Evolutionary conservation across 2,797 vertebrate genomes (phyloP), one percentile per base, ranked within the genome.

Genomic region (Pangasius mekongensis): DNA sequence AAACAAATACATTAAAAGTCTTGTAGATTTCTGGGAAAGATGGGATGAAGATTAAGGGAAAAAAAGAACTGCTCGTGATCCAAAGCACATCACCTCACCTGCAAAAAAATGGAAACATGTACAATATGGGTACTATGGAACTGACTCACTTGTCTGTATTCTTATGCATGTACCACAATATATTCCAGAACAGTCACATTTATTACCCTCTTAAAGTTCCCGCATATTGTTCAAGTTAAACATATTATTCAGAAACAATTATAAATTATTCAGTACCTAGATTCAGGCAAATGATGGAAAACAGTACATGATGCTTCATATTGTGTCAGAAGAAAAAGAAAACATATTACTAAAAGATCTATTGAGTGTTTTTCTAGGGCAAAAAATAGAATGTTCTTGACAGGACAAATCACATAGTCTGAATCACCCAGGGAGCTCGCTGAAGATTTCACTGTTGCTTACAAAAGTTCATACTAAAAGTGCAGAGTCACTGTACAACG

Each of bases 361-460:
- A 43, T 27, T 82, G 56, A 60, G 36, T 60, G 81, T 58, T 58
- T 58, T 56, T 81, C 54, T 58, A 13, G 39, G 27, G 36, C 22
- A 82, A 27, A 82, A 60, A n/a, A 43, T 58, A 36, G 9, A 24
- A 81, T 60, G 5, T 60, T 39, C 22, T 83, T 64, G 60, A 66
- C 27, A 83, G 60, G 58, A 64, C 14, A 47, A 47, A 83, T 83
- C 60, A 83, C 36, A 58, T 6, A 64, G 80, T 64, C 36, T 64
- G 58, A 62, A n/a, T 83, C 36, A 64, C 58, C 24, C 8, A 47
- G 58, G 18, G 13, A 43, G 24, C 13, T 43, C 11, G 20, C 22
- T 81, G 54, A 80, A 58, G 18, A 36, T 81, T 81, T 58, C 78
- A 27, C 36, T 83, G 24, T n/a, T 43, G 36, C 78, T 60, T 62